Evolutionary conservation across 2,888 invertebrate species (phyloP), one percentile per base, ranked within the genome.

Genomic region (Caenorhabditis zanzibari): DNA sequence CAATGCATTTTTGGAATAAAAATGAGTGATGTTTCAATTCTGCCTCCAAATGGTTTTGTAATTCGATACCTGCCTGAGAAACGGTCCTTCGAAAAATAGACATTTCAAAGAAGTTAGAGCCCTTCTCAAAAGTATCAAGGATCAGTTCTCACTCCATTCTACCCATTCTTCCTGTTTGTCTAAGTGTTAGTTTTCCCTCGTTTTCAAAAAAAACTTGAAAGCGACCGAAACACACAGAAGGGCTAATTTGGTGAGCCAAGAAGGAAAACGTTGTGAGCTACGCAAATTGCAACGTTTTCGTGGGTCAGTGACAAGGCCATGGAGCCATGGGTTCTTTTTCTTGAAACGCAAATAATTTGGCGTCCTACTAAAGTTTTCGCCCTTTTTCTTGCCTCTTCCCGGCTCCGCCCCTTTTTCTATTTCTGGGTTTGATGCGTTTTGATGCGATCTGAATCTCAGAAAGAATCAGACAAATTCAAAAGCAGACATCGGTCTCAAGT

Each of bases 341-440:
- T 76, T 69, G 69, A 77, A 77, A 69, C 54, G 69, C 59, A 69
- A 69, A 77, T 77, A 77, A 76, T 68, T 68, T 68, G 66, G 68
- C 76, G 12, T 38, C 68, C 59, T 58, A 64, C 75, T 58, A 66
- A 75, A 66, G 66, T 26, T 28, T 68, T 68, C 49, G 32, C n/a
- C 68, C 56, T 68, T 76, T 68, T 56, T 38, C 59, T 35, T 47
- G 19, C 58, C 56, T 66, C 63, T 41, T 47, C 14, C 41, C 26
- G 47, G 56, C 75, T 24, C 5, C 24, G 56, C 56, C 24, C 49
- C 26, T 41, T 14, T n/a, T 47, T 59, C 54, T 71, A 69, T 77
- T 68, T 71, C 56, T 26, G 68, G 47, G 68, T 14, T 19, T 26
- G 66, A 68, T 64, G 49, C 54, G 63, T 19, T 52, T 71, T 26